phyloP scores from a whole-genome alignment of 2,113 vertebrate species.

The Electrona antarctica region DNA sequence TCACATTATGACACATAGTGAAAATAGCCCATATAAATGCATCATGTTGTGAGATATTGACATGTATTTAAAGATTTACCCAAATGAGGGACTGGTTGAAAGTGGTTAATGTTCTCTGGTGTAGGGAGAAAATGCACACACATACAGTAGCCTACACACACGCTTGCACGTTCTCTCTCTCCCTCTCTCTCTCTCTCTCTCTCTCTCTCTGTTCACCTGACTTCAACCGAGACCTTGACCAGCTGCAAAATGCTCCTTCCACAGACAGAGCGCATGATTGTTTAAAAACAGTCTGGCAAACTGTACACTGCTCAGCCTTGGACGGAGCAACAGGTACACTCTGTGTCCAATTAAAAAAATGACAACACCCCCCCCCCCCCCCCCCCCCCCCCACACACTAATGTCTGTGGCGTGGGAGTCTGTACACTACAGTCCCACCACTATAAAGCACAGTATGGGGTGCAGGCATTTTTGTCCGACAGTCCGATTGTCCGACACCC shows the following conservation, averaged over 20 bases:
- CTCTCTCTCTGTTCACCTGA: neutral
- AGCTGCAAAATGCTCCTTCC: constrained; percentile 22
- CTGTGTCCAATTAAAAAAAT: constrained; percentile 58
- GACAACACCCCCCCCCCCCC: constrained; percentile 13
- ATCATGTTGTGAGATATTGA: too few relatives aligned
- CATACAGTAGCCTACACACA: neutral
- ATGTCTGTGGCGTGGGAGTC: constrained; percentile 36
- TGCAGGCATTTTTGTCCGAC: neutral
- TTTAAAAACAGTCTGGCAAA: constrained; percentile 4
- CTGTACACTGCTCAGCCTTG: constrained; percentile 41
- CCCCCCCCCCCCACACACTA: constrained; percentile 25
- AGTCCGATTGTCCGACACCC: too few relatives aligned
- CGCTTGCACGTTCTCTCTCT: neutral
- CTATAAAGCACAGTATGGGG: constrained; percentile 5
- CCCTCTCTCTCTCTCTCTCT: too few relatives aligned
- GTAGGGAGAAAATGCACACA: neutral
- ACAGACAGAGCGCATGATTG: constrained; percentile 38
- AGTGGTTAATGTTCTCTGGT: too few relatives aligned
- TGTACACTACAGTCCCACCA: constrained; percentile 16
- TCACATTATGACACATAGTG: too few relatives aligned
- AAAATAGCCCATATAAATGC: too few relatives aligned
- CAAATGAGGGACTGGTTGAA: too few relatives aligned
- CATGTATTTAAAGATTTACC: too few relatives aligned
- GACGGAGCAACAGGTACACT: constrained; percentile 25
- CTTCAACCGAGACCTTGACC: constrained; percentile 1